Percentiles rank a stretch among this genome's conserved stretches.
These are phyloP conservation scores for Plecturocebus donacophilus DNA, from an alignment of 2,113 vertebrate species.

Conservation along the genomic window DNA sequence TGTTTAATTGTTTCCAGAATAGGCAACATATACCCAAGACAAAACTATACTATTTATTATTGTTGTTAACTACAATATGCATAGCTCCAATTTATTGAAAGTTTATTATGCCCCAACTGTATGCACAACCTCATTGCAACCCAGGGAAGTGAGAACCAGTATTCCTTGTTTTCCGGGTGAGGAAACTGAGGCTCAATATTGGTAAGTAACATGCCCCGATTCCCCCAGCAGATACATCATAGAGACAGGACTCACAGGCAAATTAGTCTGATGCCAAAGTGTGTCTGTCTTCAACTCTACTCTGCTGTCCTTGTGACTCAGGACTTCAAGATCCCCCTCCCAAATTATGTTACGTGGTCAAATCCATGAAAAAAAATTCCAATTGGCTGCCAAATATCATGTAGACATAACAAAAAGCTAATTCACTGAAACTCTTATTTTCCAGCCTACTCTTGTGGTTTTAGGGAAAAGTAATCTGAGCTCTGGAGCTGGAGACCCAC, in stretches of 20 bases:
- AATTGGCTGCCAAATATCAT: background rate
- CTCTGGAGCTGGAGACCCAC: background rate
- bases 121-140: background rate
- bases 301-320: background rate
- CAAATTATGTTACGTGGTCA: background rate
- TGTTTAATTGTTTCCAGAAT: slow-evolving; percentile 2
- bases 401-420: slow-evolving; percentile 35
- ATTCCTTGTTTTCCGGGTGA: background rate
- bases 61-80: background rate
- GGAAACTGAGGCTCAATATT: background rate
- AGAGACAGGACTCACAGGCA: background rate
- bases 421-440: background rate
- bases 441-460: slow-evolving; percentile 27
- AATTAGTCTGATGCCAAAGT: background rate
- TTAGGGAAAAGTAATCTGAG: background rate
- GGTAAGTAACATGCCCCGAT: background rate
- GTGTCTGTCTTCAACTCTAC: background rate
- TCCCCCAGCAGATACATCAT: no score
- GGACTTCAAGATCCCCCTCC: background rate
- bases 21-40: background rate
- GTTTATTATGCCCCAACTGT: background rate
- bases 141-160: background rate
- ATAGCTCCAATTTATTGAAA: background rate
- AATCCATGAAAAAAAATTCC: background rate
- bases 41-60: background rate